These are phyloP conservation scores for Coreius guichenoti DNA, from an alignment of 2,797 vertebrate genomes.

Conservation along the genomic window DNA sequence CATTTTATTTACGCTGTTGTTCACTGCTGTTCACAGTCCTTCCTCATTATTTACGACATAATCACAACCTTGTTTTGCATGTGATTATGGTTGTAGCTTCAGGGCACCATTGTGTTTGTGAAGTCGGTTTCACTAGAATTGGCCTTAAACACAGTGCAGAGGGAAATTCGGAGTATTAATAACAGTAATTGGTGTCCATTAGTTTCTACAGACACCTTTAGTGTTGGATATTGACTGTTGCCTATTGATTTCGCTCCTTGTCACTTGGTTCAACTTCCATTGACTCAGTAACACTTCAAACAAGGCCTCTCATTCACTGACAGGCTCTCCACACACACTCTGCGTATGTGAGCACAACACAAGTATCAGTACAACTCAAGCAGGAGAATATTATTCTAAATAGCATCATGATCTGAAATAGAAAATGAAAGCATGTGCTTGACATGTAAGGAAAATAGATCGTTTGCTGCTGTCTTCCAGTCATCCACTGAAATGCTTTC, in stretches of 20 bases:
- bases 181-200: constrained; percentile 80
- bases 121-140: constrained; percentile 60
- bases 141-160: constrained; percentile 66
- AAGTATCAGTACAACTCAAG: background rate
- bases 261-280: constrained; percentile 52
- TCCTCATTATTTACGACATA: constrained; percentile 33
- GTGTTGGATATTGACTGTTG: constrained; percentile 78
- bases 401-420: background rate
- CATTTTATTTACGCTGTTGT: constrained; percentile 20
- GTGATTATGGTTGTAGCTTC: constrained; percentile 21
- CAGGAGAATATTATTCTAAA: background rate
- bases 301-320: background rate
- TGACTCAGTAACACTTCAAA: constrained; percentile 30
- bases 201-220: constrained; percentile 76
- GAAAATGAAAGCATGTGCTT: constrained; percentile 5
- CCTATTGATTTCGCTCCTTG: constrained; percentile 74
- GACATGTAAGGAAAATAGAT: background rate
- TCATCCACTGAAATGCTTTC: background rate
- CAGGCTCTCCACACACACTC: background rate
- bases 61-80: constrained; percentile 37
- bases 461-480: background rate
- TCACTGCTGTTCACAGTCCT: constrained; percentile 5
- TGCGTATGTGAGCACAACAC: background rate
- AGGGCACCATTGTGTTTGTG: constrained; percentile 37
- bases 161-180: constrained; percentile 72